Conservation (phyloP, 2,888 invertebrate genomes). For the Cotesia congregata region DNA sequence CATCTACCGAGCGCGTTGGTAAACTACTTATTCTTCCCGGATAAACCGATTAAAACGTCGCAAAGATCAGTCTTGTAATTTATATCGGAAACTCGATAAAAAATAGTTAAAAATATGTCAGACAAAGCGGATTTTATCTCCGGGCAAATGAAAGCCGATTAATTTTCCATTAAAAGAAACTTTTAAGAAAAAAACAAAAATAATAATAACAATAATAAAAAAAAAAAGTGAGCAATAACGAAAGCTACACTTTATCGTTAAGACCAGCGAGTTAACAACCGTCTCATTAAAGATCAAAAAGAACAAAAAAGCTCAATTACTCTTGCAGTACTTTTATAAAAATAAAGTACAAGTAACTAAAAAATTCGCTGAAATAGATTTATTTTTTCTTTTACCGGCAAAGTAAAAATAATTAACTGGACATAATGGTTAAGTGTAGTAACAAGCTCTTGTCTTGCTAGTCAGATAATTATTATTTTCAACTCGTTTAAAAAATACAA, state of each 20-base stretch:
- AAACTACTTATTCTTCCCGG: not conserved
- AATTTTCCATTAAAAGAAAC: not conserved
- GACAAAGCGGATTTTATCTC: not conserved
- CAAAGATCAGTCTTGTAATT: not conserved
- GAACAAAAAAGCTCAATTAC: not conserved
- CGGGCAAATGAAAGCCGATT: not conserved
- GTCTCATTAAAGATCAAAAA: not conserved
- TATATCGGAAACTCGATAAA: not conserved
- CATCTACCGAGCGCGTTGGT: not conserved
- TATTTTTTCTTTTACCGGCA: not conserved
- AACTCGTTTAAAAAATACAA: not conserved
- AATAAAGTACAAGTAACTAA: not conserved
- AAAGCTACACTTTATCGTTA: slow-evolving; percentile 1
- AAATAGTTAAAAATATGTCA: not conserved
- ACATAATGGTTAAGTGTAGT: not conserved
- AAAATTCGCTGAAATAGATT: not conserved
- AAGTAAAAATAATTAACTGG: slow-evolving; percentile 25
- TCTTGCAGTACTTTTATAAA: not conserved
- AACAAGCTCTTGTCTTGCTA: not conserved
- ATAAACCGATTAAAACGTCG: not conserved
- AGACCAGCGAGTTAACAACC: not conserved
- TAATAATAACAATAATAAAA: not conserved
- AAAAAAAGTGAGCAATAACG: not conserved
- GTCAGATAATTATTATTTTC: not conserved
- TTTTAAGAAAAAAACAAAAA: not conserved